Evolutionary conservation across 2,113 vertebrate genomes (phyloP).

Genomic region (Vombatus ursinus): DNA sequence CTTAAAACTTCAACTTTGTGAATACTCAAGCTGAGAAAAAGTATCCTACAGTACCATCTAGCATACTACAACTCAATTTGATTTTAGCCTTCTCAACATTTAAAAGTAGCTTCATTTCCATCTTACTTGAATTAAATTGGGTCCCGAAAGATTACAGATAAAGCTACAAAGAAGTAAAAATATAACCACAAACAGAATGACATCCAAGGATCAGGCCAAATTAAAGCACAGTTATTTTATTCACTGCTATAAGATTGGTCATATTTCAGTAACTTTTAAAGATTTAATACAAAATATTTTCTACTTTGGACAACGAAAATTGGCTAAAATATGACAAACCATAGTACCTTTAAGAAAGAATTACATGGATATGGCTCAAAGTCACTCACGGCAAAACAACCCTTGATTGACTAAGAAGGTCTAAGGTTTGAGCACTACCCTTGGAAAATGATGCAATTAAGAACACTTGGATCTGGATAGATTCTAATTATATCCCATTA

Average conservation of each 20-base stretch:
- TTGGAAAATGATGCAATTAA: conserved; percentile 48
- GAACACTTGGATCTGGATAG: background rate
- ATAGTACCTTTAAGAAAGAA: conserved; percentile 8
- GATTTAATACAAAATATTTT: conserved; percentile 48
- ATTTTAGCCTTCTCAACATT: conserved; percentile 76
- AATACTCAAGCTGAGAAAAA: conserved; percentile 47
- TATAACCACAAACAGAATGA: conserved; percentile 61
- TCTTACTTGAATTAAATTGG: conserved; percentile 71
- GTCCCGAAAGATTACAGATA: conserved; percentile 73
- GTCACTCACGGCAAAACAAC: background rate
- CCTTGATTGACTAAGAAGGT: conserved; percentile 33
- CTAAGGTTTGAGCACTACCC: conserved; percentile 7
- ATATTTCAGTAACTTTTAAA: conserved; percentile 26
- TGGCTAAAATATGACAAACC: background rate
- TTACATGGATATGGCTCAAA: conserved; percentile 26
- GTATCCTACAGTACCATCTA: conserved; percentile 48
- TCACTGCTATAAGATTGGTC: conserved; percentile 27
- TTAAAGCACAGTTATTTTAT: conserved; percentile 62
- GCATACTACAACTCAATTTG: conserved; percentile 67
- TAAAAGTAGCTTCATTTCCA: conserved; percentile 69
- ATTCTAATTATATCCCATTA: conserved; percentile 35
- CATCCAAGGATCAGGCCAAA: conserved; percentile 60
- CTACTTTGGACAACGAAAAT: conserved; percentile 42
- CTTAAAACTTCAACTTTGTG: conserved; percentile 48
- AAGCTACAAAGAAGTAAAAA: conserved; percentile 58